Evolutionary conservation across 2,888 invertebrate genomes (phyloP), one percentile per base, ranked within the genome.

Genomic region (Drosophila melanosoma): DNA sequence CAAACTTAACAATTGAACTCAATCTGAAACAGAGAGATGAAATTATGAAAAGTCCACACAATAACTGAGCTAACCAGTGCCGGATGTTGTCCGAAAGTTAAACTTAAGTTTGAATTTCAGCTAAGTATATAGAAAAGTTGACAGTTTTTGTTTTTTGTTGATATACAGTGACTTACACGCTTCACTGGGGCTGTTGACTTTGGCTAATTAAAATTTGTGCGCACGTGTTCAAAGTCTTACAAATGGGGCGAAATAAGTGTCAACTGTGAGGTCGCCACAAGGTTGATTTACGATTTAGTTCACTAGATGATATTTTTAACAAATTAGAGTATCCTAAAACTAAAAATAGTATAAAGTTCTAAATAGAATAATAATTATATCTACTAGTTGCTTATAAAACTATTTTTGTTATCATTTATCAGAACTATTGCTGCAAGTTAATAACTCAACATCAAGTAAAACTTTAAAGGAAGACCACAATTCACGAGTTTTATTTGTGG

Each of bases 11-110:
- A 64, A 73, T 60, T 51, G 53, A 48, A 29, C 12, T 59, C 63
- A 35, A 52, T 64, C 58, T 63, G 20, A 69, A 42, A 33, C 40
- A 57, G 72, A 67, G 71, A 63, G 74, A 74, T 45, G 69, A 76
- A 74, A 76, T 90, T 82, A 82, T 79, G 87, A 81, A 90, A 90
- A 89, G 85, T 81, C 82, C 74, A 88, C 69, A 62, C 40, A 62
- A 48, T 49, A 67, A 66, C 51, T 65, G 51, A 66, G 73, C 42
- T 58, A 23, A 59, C 61, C 54, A 51, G 33, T 61, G 66, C 79
- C 78, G 84, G 80, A 81, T 83, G 81, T 81, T 66, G 54, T 68
- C 84, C 52, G 82, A 77, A 84, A 84, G 84, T 70, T 63, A 15
- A 67, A 60, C 33, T 63, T 65, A 62, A 57, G 59, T 70, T 68